Evolutionary conservation across 2,888 invertebrate species (phyloP), one percentile per base, ranked within the genome.

Genomic region (Muscina levida): DNA sequence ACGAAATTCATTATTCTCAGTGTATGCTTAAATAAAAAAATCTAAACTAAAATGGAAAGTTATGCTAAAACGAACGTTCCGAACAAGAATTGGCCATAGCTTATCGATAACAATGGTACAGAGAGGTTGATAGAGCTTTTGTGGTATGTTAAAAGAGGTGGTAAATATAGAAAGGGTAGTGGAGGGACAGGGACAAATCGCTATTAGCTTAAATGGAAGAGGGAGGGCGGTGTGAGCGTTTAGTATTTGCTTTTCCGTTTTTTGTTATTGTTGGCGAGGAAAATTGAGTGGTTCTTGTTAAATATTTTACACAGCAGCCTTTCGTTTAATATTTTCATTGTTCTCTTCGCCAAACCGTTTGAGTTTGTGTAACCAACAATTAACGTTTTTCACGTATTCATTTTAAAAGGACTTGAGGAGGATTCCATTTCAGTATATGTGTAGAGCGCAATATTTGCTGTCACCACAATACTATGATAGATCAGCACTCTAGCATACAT

Each of bases 1-100:
- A 74, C 72, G 74, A 77, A 72, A 51, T 77, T 81, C 48, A 72
- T 68, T 77, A 75, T 74, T 71, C 19, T 59, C 62, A 81, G 67
- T 75, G 44, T 75, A 65, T 42, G 62, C 77, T 75, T 81, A 75
- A 77, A 77, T 62, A 56, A 59, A 56, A 59, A 31, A 77, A 56
- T 81, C 53, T 77, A 72, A 74, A 75, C 31, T 77, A 68, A 75
- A 72, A 75, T 77, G 74, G 72, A 77, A 81, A 81, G 74, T 81
- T 72, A 74, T 74, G 65, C 66, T 53, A 70, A 62, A 74, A 72
- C 31, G 57, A 66, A 71, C 56, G 74, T 66, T 71, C 70, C 68
- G 67, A 81, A 67, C 66, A 59, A 67, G 56, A 72, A 73, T 73
- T 70, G 73, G 80, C 73, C 70, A 80, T 37, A 73, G 73, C 65